Evolutionary conservation across 1,140 invertebrate species (phyloP), one percentile per base, ranked within the genome.

Genomic region (Drosophila bocqueti): DNA sequence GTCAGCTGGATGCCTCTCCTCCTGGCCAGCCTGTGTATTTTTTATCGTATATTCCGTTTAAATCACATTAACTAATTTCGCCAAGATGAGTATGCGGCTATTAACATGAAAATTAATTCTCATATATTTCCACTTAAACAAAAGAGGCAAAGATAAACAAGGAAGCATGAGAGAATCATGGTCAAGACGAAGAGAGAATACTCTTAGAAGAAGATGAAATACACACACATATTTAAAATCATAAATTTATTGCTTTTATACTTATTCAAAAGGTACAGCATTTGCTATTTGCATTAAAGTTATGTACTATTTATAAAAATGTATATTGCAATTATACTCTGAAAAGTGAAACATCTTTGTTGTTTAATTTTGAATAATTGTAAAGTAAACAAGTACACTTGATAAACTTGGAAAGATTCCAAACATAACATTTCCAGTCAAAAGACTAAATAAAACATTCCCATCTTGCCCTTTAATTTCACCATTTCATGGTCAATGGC

Each of bases 31-130:
- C 21, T 34, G 42, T 26, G 26, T 61, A 73, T 61, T 76, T 36
- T 58, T n/a, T 65, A 47, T 78, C 67, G 55, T 52, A 57, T 54
- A 57, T 72, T 83, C 65, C 59, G 43, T 43, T 73, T 59, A 47
- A 79, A 83, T 77, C 66, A 63, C 45, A 83, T 61, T 38, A 79
- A 83, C 80, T 71, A 71, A 74, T 77, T 74, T 45, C n/a, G 57
- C 54, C 64, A 46, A 62, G 57, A 74, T 89, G 76, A 83, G 46
- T 83, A 73, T 83, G 50, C 38, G 76, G 40, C 76, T 74, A 89
- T 87, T 87, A 89, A 75, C 83, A 83, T 40, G 68, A 73, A 83
- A 80, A 80, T 85, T 77, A 83, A 89, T 67, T 72, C 38, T 40
- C 24, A 45, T 55, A 79, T 61, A 73, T 68, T 81, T 82, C 54